phyloP scores from a whole-genome alignment of 1,140 invertebrate species.

The Lepidurus couesii region DNA sequence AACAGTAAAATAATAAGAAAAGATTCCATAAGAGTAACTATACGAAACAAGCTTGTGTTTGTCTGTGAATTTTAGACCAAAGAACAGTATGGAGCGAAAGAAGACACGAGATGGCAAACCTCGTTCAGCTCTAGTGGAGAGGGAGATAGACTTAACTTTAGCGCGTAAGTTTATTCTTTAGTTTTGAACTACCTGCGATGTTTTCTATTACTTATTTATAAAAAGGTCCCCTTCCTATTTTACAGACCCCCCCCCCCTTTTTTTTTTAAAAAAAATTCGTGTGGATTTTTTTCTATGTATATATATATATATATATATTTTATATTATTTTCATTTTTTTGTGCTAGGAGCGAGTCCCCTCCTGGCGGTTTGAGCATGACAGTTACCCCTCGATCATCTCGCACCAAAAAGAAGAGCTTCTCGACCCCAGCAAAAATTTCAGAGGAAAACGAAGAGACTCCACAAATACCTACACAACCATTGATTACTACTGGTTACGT shows the following conservation, averaged over 20 bases:
- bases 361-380: slow-evolving; percentile 38
- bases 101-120: not conserved
- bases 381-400: not conserved
- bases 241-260: too few species aligned
- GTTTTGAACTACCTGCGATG: not conserved
- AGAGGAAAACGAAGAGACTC: slow-evolving; percentile 40
- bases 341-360: slow-evolving; percentile 45
- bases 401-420: slow-evolving; percentile 1
- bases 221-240: too few species aligned
- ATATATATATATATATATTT: too few species aligned
- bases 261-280: too few species aligned
- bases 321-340: too few species aligned
- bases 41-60: not conserved
- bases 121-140: slow-evolving; percentile 17
- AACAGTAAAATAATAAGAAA: not conserved
- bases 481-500: slow-evolving; percentile 74
- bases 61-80: not conserved
- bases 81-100: not conserved
- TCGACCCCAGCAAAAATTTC: not conserved
- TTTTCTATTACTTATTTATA: not conserved
- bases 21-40: not conserved
- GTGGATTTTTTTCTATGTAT: too few species aligned
- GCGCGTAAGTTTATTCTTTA: slow-evolving; percentile 44
- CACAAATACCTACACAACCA: slow-evolving; percentile 41
- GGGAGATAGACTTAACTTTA: slow-evolving; percentile 47